A percentile compares a stretch with the other conserved stretches of the same genome.
Conservation (phyloP, 2,888 invertebrate genomes). For the Chironomus tentans region DNA sequence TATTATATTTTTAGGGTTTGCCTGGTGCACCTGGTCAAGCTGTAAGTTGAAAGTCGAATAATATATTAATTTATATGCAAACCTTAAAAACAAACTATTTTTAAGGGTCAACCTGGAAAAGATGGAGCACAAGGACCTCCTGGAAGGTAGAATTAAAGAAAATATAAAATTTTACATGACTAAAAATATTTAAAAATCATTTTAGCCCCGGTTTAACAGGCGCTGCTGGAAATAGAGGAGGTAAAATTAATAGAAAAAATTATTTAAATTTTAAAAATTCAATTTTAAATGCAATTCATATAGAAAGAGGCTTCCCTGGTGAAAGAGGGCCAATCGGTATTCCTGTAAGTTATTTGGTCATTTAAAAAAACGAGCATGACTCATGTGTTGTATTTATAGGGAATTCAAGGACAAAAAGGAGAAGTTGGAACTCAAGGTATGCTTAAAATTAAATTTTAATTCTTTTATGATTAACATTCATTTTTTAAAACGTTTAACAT, state of each 20-base stretch:
- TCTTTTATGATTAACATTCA: too few species aligned
- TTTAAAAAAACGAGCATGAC: too few species aligned
- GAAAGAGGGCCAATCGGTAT: conserved; percentile 62
- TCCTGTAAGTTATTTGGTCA: conserved; percentile 37
- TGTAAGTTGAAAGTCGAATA: background rate
- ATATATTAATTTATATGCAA: too few species aligned
- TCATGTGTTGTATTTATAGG: conserved; percentile 34
- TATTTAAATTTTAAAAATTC: too few species aligned
- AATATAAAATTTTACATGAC: too few species aligned
- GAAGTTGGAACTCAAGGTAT: conserved; percentile 44
- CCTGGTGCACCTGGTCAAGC: conserved; percentile 59
- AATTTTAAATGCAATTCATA: background rate
- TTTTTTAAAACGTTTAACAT: too few species aligned
- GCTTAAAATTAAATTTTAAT: too few species aligned
- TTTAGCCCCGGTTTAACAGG: conserved; percentile 49
- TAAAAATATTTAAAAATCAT: too few species aligned
- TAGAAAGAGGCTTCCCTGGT: conserved; percentile 59
- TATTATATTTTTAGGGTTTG: conserved; percentile 52
- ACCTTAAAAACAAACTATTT: too few species aligned
- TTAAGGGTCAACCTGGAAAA: conserved; percentile 60
- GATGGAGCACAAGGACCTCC: conserved; percentile 57
- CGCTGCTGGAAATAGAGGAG: conserved; percentile 52
- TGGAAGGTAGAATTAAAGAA: background rate
- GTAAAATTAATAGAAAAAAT: too few species aligned
- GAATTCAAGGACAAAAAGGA: conserved; percentile 44